Conservation (phyloP, 2,113 vertebrate genomes). For the Euleptes europaea region DNA sequence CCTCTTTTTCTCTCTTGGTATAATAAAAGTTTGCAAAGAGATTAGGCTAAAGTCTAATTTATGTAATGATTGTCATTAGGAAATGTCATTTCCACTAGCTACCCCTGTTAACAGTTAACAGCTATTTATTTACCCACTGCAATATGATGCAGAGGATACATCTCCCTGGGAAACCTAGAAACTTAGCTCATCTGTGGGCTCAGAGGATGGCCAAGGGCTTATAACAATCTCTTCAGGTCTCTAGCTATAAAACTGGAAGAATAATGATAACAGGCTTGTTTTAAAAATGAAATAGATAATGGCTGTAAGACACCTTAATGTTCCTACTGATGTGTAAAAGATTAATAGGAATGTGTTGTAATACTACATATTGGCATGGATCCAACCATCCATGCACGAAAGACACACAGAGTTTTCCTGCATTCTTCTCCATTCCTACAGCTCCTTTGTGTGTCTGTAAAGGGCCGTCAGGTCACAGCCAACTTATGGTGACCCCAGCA, state of each 20-base stretch:
- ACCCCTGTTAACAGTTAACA: constrained; percentile 32
- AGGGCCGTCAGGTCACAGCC: too few relatives aligned
- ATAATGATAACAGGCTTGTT: background rate
- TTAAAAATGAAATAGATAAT: background rate
- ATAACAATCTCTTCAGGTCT: background rate
- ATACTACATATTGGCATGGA: background rate
- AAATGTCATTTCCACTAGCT: constrained; percentile 51
- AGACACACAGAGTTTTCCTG: background rate
- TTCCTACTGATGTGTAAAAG: background rate
- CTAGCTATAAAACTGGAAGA: background rate
- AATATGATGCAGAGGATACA: background rate
- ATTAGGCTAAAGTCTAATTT: constrained; percentile 44
- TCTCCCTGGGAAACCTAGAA: background rate
- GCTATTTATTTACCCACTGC: background rate
- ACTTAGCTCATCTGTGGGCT: background rate
- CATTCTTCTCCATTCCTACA: too few relatives aligned
- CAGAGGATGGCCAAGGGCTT: background rate
- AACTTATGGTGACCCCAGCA: too few relatives aligned
- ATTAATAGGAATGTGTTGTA: background rate
- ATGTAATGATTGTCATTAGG: constrained; percentile 57
- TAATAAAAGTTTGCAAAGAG: constrained; percentile 33
- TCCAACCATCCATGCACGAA: background rate
- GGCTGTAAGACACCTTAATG: background rate
- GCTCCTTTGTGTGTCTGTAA: too few relatives aligned
- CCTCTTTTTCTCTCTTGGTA: constrained; percentile 29